Conservation (phyloP, 2,797 vertebrate genomes). For the Gallinago stenura region DNA sequence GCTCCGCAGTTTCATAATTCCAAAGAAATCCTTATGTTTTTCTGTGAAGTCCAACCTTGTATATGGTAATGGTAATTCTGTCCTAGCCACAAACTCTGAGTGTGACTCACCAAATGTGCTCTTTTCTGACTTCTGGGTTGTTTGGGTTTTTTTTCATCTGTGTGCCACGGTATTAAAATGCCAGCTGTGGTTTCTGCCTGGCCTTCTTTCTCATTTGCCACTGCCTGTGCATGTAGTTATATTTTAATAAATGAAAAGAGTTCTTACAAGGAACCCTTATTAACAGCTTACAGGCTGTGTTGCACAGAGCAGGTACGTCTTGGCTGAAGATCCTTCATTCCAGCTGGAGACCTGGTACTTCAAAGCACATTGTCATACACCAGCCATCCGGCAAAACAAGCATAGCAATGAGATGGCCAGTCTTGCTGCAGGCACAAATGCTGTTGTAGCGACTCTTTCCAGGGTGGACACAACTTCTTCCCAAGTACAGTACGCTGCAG, state of each 20-base stretch:
- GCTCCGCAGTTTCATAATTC: neutral
- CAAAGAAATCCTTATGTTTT: neutral
- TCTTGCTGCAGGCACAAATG: constrained; percentile 38
- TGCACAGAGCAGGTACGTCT: constrained; percentile 1
- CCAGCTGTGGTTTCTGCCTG: constrained; percentile 1
- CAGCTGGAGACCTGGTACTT: constrained; percentile 30
- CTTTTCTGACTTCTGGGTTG: neutral
- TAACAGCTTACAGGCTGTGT: constrained; percentile 20
- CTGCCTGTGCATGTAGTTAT: neutral
- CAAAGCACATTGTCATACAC: constrained; percentile 11
- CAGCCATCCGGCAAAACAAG: constrained; percentile 41
- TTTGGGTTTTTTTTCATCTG: neutral
- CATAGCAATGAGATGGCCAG: neutral
- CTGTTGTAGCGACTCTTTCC: neutral
- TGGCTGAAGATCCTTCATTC: constrained; percentile 7
- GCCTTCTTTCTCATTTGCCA: constrained; percentile 25
- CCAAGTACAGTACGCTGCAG: neutral
- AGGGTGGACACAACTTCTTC: neutral
- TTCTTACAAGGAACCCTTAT: constrained; percentile 15
- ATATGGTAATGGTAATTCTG: neutral
- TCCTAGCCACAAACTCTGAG: neutral
- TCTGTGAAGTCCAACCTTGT: neutral
- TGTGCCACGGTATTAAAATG: neutral
- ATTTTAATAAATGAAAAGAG: constrained; percentile 44
- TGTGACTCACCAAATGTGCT: neutral